Evolutionary conservation across 2,888 invertebrate species (phyloP).

Genomic region (Leptopilina drosophilae): DNA sequence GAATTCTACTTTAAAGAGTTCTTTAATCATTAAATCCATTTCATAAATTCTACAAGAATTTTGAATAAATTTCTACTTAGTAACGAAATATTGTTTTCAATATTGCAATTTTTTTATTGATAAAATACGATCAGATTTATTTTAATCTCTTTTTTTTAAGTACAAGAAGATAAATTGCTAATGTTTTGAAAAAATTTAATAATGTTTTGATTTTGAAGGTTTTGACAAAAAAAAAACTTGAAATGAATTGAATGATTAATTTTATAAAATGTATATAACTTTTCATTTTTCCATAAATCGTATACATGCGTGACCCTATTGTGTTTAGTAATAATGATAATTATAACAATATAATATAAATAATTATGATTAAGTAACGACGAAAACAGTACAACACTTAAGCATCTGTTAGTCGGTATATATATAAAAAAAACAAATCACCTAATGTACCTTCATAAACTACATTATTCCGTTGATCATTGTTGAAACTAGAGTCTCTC

Average conservation of each 20-base stretch:
- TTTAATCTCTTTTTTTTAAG: too few relatives aligned
- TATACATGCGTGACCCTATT: slow-evolving; percentile 30
- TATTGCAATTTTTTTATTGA: too few relatives aligned
- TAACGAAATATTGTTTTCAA: neutral
- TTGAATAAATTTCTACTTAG: neutral
- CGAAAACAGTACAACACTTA: slow-evolving; percentile 59
- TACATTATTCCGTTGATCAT: slow-evolving; percentile 42
- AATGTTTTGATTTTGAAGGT: neutral
- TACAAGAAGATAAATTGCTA: too few relatives aligned
- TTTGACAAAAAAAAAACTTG: neutral
- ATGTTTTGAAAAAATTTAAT: too few relatives aligned
- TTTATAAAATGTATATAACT: slow-evolving; percentile 23
- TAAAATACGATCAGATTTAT: too few relatives aligned
- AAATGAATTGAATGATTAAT: slow-evolving; percentile 15
- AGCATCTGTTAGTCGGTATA: slow-evolving; percentile 59
- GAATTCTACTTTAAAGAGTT: neutral
- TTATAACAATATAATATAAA: slow-evolving; percentile 22
- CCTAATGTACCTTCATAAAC: slow-evolving; percentile 33
- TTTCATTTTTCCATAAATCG: slow-evolving; percentile 27
- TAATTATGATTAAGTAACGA: slow-evolving; percentile 27
- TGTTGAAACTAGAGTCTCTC: slow-evolving; percentile 47
- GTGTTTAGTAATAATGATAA: slow-evolving; percentile 24
- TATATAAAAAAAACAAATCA: neutral
- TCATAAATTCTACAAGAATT: too few relatives aligned
- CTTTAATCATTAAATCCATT: neutral